Percentiles rank a stretch among this genome's conserved stretches.
Conservation (phyloP, 1,140 invertebrate genomes). For the Drosophila nigrodunni region DNA sequence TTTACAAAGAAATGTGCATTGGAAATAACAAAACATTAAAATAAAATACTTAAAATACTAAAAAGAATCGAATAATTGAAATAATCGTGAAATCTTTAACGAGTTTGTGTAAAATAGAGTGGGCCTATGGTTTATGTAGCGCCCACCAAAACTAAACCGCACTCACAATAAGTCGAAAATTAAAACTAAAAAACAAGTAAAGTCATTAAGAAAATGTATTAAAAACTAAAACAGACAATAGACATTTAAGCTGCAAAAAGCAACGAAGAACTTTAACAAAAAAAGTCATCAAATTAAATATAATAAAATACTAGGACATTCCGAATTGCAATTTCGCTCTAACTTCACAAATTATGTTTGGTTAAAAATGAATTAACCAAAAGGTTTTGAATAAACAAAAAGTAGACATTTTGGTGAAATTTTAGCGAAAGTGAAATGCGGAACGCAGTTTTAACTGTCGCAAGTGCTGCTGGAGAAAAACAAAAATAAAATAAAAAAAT, state of each 20-base stretch:
- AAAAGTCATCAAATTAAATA: constrained; percentile 3
- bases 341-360: not conserved
- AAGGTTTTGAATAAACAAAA: not conserved
- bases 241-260: constrained; percentile 54
- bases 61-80: constrained; percentile 5
- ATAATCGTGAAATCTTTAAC: too few species aligned
- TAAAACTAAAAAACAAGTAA: not conserved
- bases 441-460: not conserved
- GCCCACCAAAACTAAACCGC: constrained; percentile 8
- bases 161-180: constrained; percentile 20
- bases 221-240: constrained; percentile 49
- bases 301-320: constrained; percentile 8
- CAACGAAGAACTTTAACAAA: constrained; percentile 47
- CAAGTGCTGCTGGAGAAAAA: constrained; percentile 21
- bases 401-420: not conserved
- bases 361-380: not conserved
- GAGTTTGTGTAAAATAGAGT: not conserved
- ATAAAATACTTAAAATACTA: constrained; percentile 1
- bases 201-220: constrained; percentile 3
- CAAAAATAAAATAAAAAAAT: constrained; percentile 15
- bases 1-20: constrained; percentile 58
- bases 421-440: not conserved
- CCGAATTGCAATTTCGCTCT: not conserved
- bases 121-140: constrained; percentile 40
- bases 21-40: constrained; percentile 8